Percentiles rank a stretch among this genome's conserved stretches.
phyloP scores from a whole-genome alignment of 2,888 invertebrate genomes.

The Autographa gamma region DNA sequence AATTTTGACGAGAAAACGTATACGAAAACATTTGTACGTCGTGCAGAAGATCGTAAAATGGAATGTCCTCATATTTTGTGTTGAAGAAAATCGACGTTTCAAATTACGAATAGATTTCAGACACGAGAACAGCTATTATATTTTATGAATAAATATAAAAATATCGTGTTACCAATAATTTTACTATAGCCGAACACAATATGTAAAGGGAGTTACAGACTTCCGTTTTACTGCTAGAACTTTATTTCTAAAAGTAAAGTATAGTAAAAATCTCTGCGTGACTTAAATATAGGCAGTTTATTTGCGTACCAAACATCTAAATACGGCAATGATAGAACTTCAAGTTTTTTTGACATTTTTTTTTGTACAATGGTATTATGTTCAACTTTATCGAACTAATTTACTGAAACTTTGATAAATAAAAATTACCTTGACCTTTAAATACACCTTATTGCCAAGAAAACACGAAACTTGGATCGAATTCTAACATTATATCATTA shows the following conservation, averaged over 20 bases:
- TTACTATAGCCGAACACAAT: neutral
- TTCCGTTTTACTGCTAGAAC: too few species aligned
- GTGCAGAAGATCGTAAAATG: conserved; percentile 61
- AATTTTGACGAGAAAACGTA: conserved; percentile 68
- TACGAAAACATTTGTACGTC: conserved; percentile 66
- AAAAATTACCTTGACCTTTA: neutral
- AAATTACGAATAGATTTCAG: conserved; percentile 1
- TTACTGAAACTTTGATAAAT: conserved; percentile 26
- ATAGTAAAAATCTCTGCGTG: neutral
- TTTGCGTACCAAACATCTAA: conserved; percentile 2
- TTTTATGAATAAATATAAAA: conserved; percentile 7
- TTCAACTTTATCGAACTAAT: conserved; percentile 43
- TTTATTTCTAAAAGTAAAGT: neutral
- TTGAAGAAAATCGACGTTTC: neutral
- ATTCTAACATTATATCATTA: too few species aligned
- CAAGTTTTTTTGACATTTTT: conserved; percentile 31
- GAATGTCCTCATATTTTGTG: conserved; percentile 52
- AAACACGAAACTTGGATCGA: too few species aligned
- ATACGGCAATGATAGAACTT: conserved; percentile 16
- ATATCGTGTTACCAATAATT: neutral
- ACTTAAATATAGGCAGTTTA: neutral
- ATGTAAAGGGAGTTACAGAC: neutral
- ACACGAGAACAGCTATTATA: conserved; percentile 12
- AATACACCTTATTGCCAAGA: too few species aligned
- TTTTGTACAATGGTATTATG: too few species aligned